phyloP scores from a whole-genome alignment of 2,113 vertebrate genomes.

The Epinephelus moara region DNA sequence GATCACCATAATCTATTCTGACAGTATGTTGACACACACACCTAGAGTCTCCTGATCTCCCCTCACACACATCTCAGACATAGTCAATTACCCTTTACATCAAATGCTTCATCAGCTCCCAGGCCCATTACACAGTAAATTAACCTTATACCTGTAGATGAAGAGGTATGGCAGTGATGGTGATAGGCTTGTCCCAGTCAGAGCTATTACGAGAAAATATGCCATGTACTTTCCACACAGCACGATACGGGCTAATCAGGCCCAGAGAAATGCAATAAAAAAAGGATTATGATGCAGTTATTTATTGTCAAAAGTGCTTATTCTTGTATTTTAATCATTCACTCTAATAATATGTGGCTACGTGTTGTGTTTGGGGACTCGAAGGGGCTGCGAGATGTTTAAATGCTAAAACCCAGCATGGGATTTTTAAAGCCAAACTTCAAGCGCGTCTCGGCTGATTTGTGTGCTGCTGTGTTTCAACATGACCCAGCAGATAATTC shows the following conservation, averaged over 20 bases:
- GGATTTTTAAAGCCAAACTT: conserved; percentile 54
- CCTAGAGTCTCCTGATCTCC: conserved; percentile 7
- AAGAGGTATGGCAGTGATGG: conserved; percentile 62
- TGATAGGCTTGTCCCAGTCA: conserved; percentile 40
- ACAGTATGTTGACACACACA: conserved; percentile 38
- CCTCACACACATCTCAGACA: conserved; percentile 46
- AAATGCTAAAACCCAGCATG: conserved; percentile 66
- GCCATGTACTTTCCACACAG: conserved; percentile 69
- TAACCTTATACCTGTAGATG: conserved; percentile 79
- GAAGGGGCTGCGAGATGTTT: conserved; percentile 38
- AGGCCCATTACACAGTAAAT: conserved; percentile 72
- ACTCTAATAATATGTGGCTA: conserved; percentile 63
- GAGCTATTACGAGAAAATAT: conserved; percentile 57
- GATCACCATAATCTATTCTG: conserved; percentile 55
- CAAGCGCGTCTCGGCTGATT: conserved; percentile 28
- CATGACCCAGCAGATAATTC: not conserved
- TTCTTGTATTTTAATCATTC: conserved; percentile 63
- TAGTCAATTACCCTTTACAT: conserved; percentile 84
- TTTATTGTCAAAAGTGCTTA: conserved; percentile 65
- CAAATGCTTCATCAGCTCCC: conserved; percentile 70
- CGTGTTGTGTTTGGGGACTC: conserved; percentile 49
- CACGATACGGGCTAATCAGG: conserved; percentile 61
- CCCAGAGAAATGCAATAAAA: conserved; percentile 79
- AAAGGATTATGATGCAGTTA: conserved; percentile 74
- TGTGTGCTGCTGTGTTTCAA: conserved; percentile 2